These are phyloP conservation scores for Pampusana beccarii DNA, from an alignment of 2,113 vertebrate species.

Conservation along the genomic window DNA sequence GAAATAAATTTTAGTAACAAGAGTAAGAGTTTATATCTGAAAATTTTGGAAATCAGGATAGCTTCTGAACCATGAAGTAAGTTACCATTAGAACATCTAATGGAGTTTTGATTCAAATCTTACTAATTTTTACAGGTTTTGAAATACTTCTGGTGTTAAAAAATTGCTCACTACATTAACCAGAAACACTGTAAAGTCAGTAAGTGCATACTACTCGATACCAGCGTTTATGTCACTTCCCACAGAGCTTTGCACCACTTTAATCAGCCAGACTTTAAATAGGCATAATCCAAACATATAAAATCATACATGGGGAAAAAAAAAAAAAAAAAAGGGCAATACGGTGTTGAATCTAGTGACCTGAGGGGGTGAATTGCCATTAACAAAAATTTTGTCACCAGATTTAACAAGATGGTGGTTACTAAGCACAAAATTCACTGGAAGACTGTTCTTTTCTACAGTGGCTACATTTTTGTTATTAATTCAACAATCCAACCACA, in stretches of 20 bases:
- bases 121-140: not conserved
- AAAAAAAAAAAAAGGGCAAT: not conserved
- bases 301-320: not conserved
- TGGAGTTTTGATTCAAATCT: not conserved
- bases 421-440: not conserved
- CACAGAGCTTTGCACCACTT: not conserved
- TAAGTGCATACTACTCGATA: not conserved
- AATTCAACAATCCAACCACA: slow-evolving; percentile 20
- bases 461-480: slow-evolving; percentile 33
- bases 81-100: not conserved
- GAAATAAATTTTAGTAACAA: not conserved
- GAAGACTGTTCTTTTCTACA: not conserved
- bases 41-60: not conserved
- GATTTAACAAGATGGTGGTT: not conserved
- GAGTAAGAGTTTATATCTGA: not conserved
- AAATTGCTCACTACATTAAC: not conserved
- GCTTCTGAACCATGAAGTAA: not conserved
- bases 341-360: not conserved
- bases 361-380: not conserved
- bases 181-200: not conserved
- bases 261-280: not conserved
- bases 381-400: not conserved
- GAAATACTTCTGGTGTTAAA: not conserved
- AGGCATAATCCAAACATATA: not conserved
- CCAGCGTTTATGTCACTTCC: not conserved